These are phyloP conservation scores for Crotalus tigris DNA, from an alignment of 2,113 vertebrate genomes.

Conservation along the genomic window DNA sequence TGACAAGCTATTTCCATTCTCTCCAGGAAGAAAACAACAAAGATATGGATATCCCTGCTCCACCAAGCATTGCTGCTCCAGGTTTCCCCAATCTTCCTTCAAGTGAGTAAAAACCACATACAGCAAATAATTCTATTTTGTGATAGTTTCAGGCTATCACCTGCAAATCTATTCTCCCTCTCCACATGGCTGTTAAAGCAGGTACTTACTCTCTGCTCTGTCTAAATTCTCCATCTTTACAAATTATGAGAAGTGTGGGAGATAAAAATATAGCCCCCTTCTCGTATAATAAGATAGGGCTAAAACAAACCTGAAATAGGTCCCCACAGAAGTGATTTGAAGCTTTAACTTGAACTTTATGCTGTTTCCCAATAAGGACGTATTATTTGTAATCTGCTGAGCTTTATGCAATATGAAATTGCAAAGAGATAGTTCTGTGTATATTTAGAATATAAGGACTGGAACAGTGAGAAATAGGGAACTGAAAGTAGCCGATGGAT, in stretches of 20 bases:
- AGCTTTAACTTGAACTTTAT: no score
- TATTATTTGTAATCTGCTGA: no score
- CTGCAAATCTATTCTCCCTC: neutral
- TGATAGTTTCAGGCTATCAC: fast-evolving
- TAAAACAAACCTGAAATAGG: no score
- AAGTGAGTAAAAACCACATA: slow-evolving; percentile 54
- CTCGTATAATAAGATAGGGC: no score
- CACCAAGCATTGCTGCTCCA: slow-evolving; percentile 66
- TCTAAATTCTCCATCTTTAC: neutral
- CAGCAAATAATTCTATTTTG: neutral
- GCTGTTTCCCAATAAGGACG: no score
- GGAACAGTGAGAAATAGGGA: no score
- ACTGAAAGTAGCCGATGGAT: no score
- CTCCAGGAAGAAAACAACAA: slow-evolving; percentile 57
- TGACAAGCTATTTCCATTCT: neutral
- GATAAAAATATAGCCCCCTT: no score
- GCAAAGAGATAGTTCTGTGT: no score
- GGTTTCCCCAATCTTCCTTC: slow-evolving; percentile 61
- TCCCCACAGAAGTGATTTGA: no score
- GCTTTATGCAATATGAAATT: no score
- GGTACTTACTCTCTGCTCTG: neutral
- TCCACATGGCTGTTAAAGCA: neutral
- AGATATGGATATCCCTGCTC: slow-evolving; percentile 55
- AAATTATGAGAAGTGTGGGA: neutral
- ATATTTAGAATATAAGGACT: no score